Evolutionary conservation across 2,113 vertebrate species (phyloP).

Genomic region (Colius striatus): DNA sequence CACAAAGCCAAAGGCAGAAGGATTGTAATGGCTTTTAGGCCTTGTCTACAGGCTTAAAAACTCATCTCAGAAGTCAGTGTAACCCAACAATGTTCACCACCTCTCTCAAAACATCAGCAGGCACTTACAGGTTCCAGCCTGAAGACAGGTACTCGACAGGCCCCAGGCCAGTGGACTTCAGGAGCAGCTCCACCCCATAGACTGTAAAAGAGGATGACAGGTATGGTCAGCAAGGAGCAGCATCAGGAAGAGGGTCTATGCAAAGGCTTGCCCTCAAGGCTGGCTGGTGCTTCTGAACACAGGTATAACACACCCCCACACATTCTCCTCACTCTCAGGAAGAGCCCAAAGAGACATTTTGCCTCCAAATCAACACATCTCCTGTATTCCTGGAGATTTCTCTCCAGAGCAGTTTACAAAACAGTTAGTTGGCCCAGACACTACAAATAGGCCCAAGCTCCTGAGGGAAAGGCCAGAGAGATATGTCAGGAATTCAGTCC

Average conservation of each 20-base stretch:
- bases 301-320: neutral
- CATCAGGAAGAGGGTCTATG: neutral
- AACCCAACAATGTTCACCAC: neutral
- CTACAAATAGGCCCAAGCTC: neutral
- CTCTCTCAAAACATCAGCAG: neutral
- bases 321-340: neutral
- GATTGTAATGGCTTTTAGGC: neutral
- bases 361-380: neutral
- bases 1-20: neutral
- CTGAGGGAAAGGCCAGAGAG: neutral
- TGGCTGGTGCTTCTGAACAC: neutral
- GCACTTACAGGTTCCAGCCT: slow-evolving; percentile 96
- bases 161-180: slow-evolving; percentile 93
- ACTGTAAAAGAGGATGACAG: slow-evolving; percentile 63
- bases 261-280: neutral
- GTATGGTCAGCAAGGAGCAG: neutral
- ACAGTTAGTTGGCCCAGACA: neutral
- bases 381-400: neutral
- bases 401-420: neutral
- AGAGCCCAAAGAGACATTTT: neutral
- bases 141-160: slow-evolving; percentile 94
- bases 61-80: neutral
- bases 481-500: neutral
- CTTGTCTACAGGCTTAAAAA: neutral
- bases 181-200: slow-evolving; percentile 92